Percentiles rank a stretch among this genome's conserved stretches.
Evolutionary conservation across 2,113 vertebrate species (phyloP).

Genomic region (Tragulus kanchil): DNA sequence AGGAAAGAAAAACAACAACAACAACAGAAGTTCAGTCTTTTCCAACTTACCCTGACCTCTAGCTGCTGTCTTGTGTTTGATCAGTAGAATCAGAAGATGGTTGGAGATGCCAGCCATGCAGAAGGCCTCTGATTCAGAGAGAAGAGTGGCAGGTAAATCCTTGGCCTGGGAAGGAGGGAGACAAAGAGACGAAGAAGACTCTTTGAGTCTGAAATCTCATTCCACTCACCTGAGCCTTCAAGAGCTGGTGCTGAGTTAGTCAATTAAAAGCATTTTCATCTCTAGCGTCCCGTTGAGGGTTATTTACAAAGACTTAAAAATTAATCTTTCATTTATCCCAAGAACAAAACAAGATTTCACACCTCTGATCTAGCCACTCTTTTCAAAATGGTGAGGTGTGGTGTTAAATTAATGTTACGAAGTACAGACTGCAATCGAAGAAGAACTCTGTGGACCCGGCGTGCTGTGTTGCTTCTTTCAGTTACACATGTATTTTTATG

Average conservation of each 20-base stretch:
- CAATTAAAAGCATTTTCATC: conserved; percentile 80
- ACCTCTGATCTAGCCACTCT: conserved; percentile 22
- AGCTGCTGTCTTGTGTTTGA: neutral
- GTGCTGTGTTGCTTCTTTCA: neutral
- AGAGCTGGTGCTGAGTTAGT: conserved; percentile 47
- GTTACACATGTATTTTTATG: neutral
- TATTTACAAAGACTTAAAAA: conserved; percentile 80
- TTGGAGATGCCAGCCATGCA: neutral
- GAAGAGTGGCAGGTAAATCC: neutral
- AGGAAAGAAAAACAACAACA: neutral
- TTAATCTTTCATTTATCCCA: conserved; percentile 77
- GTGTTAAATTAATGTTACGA: conserved; percentile 46
- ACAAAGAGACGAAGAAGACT: neutral
- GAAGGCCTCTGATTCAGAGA: neutral
- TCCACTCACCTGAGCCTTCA: conserved; percentile 46
- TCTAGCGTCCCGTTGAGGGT: conserved; percentile 68
- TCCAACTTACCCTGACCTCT: neutral
- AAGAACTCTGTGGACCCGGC: fast-evolving
- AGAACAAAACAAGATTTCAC: conserved; percentile 70
- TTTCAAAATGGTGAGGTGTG: conserved; percentile 27
- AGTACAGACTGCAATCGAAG: neutral
- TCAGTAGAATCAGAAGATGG: neutral
- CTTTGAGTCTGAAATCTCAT: conserved; percentile 29
- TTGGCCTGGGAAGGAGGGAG: neutral
- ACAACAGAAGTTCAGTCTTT: neutral